These are phyloP conservation scores for Aphelenchoides besseyi DNA, from an alignment of 1,140 invertebrate genomes.

Conservation along the genomic window DNA sequence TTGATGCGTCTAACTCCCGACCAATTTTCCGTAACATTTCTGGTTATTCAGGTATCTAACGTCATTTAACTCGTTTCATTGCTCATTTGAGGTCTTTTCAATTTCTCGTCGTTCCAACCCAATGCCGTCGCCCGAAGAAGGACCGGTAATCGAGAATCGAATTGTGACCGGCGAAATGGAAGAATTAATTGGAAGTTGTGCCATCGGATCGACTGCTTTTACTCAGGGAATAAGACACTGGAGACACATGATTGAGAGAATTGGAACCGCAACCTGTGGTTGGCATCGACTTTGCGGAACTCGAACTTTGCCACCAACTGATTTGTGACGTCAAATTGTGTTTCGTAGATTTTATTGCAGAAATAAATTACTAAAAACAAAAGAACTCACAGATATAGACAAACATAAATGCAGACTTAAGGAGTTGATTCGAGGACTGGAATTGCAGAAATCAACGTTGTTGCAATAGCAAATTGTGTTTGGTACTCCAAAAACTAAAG, in stretches of 20 bases:
- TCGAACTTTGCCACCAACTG: not conserved
- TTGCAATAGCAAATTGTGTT: conserved; percentile 49
- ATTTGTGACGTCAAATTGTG: not conserved
- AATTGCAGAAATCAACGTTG: conserved; percentile 41
- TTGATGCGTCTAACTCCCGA: conserved; percentile 14
- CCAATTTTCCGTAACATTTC: conserved; percentile 19
- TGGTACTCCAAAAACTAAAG: conserved; percentile 44
- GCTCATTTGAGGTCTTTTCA: conserved; percentile 3
- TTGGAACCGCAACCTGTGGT: conserved; percentile 24
- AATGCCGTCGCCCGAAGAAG: not conserved
- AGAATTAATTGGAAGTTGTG: conserved; percentile 24
- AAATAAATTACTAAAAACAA: not conserved
- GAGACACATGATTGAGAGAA: conserved; percentile 31
- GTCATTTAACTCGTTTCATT: not conserved
- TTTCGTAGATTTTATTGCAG: not conserved
- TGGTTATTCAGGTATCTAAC: conserved; percentile 24
- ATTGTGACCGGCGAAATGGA: conserved; percentile 15
- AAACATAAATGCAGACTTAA: conserved; percentile 6
- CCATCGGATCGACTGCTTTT: conserved; percentile 18
- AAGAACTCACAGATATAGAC: not conserved
- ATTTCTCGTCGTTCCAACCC: not conserved
- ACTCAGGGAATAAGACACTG: conserved; percentile 22
- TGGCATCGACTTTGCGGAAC: conserved; percentile 24
- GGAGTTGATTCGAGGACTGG: not conserved
- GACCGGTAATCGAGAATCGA: not conserved